Conservation (phyloP, 2,113 vertebrate species). For the Xenus cinereus region DNA sequence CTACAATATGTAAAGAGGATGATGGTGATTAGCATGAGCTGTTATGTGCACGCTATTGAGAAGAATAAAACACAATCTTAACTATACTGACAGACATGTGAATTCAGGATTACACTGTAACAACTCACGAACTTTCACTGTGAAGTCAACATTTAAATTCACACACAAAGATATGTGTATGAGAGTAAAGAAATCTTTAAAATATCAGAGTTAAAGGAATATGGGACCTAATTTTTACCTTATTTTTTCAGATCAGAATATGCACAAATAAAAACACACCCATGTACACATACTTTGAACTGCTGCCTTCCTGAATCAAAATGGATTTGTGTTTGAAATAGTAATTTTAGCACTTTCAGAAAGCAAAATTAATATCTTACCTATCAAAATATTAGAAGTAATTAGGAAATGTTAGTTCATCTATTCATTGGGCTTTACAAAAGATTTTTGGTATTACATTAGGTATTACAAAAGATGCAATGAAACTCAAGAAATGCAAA, state of each 20-base stretch:
- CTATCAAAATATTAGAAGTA: neutral
- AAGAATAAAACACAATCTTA: neutral
- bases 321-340: neutral
- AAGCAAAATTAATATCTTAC: neutral
- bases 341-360: neutral
- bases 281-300: neutral
- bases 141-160: neutral
- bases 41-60: neutral
- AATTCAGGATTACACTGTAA: neutral
- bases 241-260: neutral
- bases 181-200: neutral
- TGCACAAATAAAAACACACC: neutral
- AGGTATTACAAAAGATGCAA: neutral
- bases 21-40: neutral
- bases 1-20: too few relatives aligned
- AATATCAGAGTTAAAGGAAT: neutral
- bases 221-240: fast-evolving
- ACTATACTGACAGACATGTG: neutral
- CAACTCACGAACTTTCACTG: neutral
- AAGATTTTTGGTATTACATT: too few relatives aligned
- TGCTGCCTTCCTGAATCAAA: neutral
- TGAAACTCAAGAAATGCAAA: neutral
- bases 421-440: neutral
- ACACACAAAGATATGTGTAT: neutral
- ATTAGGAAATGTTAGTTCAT: neutral